These are phyloP conservation scores for Podiceps cristatus DNA, from an alignment of 2,113 vertebrate species.

Conservation along the genomic window DNA sequence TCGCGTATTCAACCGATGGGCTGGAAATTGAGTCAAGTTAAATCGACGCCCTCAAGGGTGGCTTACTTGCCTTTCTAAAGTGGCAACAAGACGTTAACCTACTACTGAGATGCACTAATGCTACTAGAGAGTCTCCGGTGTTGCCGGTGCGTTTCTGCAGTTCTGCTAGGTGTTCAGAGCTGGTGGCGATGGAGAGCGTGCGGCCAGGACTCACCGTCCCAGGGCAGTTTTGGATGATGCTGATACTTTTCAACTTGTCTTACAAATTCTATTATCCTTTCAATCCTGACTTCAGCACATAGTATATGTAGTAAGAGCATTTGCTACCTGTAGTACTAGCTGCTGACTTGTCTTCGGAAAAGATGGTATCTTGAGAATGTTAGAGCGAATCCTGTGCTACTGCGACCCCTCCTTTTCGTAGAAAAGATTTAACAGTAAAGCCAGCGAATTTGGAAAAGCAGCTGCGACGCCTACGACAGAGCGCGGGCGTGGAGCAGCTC, in stretches of 20 bases:
- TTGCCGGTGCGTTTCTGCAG: background rate
- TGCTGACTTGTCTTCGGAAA: background rate
- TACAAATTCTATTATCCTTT: accelerated
- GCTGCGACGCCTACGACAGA: background rate
- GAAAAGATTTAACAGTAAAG: background rate
- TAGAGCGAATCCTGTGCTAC: background rate
- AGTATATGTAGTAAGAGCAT: background rate
- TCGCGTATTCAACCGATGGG: accelerated
- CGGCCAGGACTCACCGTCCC: background rate
- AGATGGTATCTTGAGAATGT: background rate
- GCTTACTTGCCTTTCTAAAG: background rate
- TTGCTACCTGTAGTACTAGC: background rate
- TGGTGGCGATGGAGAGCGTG: no score
- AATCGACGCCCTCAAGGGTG: accelerated
- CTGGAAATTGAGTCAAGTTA: background rate
- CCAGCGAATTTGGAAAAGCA: background rate
- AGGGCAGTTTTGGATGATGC: background rate
- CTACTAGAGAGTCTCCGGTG: background rate
- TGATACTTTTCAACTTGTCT: background rate
- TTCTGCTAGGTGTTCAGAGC: background rate
- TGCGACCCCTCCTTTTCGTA: background rate
- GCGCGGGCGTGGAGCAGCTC: accelerated
- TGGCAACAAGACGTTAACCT: background rate
- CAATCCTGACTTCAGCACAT: background rate
- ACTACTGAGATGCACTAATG: background rate